Evolutionary conservation across 2,888 invertebrate species (phyloP), one percentile per base, ranked within the genome.

Genomic region (Hydropsyche betteni): DNA sequence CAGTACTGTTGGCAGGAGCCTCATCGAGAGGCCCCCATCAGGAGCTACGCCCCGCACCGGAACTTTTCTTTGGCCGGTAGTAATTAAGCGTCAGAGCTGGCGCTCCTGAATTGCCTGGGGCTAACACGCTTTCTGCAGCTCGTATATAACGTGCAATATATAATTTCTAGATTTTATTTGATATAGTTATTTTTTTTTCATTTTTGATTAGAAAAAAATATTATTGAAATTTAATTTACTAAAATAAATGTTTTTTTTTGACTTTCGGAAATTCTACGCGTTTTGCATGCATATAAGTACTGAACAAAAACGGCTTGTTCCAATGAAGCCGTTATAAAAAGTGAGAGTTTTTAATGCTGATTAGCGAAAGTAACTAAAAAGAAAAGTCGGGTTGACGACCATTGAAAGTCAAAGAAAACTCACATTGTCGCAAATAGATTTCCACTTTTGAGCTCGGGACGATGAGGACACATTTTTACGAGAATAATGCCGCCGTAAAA

Each of bases 61-160:
- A 75, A 79, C 80, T 78, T 79, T 75, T 77, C 79, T 79, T 80
- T 80, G 74, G 74, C 75, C 76, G 78, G 78, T 74, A 76, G 78
- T 74, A 75, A 80, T 75, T 80, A 79, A 80, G 79, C 78, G 72
- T 72, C 74, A 71, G 69, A 50, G 68, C 74, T 61, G 33, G 50
- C 72, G 72, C 61, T 55, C 38, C 55, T 50, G 68, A 53, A 69
- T 69, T 55, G 72, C 72, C 58, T 52, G 38, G 52, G 72, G 72
- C 58, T 55, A 72, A 72, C 61, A 72, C 61, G 55, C 72, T 61
- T 72, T 72, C 50, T 58, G 53, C 70, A 12, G 33, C 12, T 7
- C 33, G 24, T 53, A 52, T 12, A 64, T 64, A 36, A 64, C 6
- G 10, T 8, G 44, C 44, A 44, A 44, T 8, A 10, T 44, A 44